Evolutionary conservation across 1,140 invertebrate genomes (phyloP).

Genomic region (Habropoda laboriosa): DNA sequence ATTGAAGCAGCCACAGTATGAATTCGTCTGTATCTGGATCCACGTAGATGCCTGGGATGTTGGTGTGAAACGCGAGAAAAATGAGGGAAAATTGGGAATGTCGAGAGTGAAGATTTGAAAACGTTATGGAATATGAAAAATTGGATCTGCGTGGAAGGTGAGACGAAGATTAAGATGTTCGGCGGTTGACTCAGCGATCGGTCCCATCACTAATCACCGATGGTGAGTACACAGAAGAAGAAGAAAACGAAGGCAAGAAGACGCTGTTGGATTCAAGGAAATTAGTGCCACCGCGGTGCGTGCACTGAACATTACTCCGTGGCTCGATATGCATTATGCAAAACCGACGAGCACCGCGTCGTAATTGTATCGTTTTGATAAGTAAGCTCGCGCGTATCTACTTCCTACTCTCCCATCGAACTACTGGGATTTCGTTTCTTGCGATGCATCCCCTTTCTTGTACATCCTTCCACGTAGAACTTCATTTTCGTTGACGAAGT

Average conservation of each 20-base stretch:
- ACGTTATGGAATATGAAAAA: not conserved
- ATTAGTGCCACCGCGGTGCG: conserved; percentile 58
- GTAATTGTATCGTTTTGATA: conserved; percentile 55
- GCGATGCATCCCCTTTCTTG: not conserved
- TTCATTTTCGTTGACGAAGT: no score
- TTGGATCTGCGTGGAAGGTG: no score
- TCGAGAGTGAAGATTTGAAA: not conserved
- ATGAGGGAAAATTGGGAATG: not conserved
- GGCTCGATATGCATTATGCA: conserved; percentile 47
- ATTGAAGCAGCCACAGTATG: not conserved
- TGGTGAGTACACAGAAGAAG: conserved; percentile 10
- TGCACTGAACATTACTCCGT: conserved; percentile 25
- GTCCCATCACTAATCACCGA: conserved; percentile 51
- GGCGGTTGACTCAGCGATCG: conserved; percentile 15
- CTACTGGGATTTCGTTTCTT: conserved; percentile 8
- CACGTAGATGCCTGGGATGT: not conserved
- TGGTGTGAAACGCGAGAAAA: not conserved
- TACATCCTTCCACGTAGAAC: no score
- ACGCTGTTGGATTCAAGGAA: conserved; percentile 63
- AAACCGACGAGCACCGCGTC: conserved; percentile 39
- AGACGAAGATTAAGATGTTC: not conserved
- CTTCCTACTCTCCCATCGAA: not conserved
- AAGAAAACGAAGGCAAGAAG: no score
- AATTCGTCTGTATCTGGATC: not conserved
- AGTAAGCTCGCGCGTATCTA: conserved; percentile 9